Base-by-base conservation (phyloP, 2,888 invertebrate genomes). In the Drosophila monieri region DNA sequence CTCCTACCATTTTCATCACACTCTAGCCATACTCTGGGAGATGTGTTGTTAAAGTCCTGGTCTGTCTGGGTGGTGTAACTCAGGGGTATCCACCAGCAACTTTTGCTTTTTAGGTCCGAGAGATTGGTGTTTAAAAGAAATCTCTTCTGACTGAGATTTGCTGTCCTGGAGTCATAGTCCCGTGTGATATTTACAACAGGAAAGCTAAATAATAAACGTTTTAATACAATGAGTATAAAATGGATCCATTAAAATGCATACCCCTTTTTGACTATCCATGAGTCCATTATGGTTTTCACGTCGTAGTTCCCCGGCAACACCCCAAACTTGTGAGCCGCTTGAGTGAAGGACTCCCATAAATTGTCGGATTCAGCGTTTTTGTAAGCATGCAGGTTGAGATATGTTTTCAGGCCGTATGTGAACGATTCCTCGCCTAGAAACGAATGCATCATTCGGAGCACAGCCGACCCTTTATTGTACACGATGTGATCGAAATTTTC, bases 391-490 rank as follows among this genome's bases (percentile, higher is more conserved):
- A 93, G 93, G 0, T 92, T 90, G n/a, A 96, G 91, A 90, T 96
- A 96, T 73, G 93, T 94, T 60, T 94, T 94, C 9, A 95, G 92
- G 9, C 95, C 95, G 0, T 76, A 65, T 0, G 94, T 93, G 90
- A 97, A 95, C 12, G 95, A 93, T 0, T 94, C 93, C 49, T 95
- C 94, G 0, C 97, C 97, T 18, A 98, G 93, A 91, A 97, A 95
- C 88, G 95, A 93, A 77, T 95, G 94, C 95, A 98, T 97, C 98
- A 98, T 99, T 46, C 98, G 93, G 66, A 99, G 94, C 44, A 99
- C 93, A 0, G 95, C 94, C 0, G 96, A 94, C 0, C 97, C 97
- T 91, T 97, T 97, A 72, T 94, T 94, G 91, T 97, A 97, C 0
- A 96, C 96, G 27, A 97, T 97, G 54, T 94, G 93, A 90, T 97